phyloP scores from a whole-genome alignment of 1,140 invertebrate genomes.

The Chrysoperla carnea region DNA sequence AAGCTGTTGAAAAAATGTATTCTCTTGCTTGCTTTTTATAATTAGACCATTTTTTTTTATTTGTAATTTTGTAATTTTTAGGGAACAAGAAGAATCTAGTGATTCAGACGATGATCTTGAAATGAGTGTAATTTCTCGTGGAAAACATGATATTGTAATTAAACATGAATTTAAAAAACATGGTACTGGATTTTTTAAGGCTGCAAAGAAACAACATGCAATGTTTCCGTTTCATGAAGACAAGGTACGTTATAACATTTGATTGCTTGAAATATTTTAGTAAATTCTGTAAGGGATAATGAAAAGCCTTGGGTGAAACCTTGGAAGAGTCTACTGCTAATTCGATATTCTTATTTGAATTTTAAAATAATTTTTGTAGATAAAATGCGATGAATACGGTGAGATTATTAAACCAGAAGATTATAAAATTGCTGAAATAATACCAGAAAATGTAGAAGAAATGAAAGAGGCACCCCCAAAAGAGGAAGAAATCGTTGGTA shows the following conservation, averaged over 20 bases:
- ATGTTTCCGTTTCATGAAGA: conserved; percentile 95
- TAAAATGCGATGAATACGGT: conserved; percentile 88
- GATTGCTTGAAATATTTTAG: too few species aligned
- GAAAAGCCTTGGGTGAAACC: too few species aligned
- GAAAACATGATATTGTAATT: conserved; percentile 79
- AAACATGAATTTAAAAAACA: conserved; percentile 50
- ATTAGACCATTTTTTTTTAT: neutral
- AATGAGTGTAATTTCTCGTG: conserved; percentile 54
- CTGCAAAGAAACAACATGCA: conserved; percentile 82
- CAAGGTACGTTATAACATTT: too few species aligned
- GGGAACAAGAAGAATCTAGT: conserved; percentile 50
- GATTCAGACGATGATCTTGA: conserved; percentile 79
- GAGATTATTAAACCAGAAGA: conserved; percentile 83
- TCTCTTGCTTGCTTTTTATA: too few species aligned
- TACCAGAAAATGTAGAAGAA: conserved; percentile 34
- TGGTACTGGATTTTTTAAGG: conserved; percentile 69
- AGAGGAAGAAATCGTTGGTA: conserved; percentile 30
- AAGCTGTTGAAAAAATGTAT: conserved; percentile 31
- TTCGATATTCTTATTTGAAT: neutral
- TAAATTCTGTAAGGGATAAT: too few species aligned
- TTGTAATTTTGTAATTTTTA: conserved; percentile 13
- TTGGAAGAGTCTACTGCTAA: too few species aligned
- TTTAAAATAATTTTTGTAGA: conserved; percentile 13
- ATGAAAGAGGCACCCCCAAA: conserved; percentile 52
- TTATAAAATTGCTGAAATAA: conserved; percentile 58